Evolutionary conservation across 1,140 invertebrate genomes (phyloP).

Genomic region (Macrobrachium rosenbergii): DNA sequence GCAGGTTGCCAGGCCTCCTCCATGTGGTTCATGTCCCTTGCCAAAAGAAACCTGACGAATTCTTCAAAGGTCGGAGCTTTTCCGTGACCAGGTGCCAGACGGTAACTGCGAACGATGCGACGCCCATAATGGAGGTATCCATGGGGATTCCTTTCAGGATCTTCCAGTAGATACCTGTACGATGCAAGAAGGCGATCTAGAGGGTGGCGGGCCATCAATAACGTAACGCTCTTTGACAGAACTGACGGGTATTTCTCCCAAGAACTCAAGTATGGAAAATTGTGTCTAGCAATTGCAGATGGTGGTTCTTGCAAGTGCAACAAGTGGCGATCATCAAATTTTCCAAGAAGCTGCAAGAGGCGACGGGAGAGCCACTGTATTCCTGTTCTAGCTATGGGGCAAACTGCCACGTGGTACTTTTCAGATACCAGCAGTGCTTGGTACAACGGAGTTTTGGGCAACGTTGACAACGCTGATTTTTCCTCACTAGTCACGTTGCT

Average conservation of each 20-base stretch:
- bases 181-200: conserved; percentile 57
- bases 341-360: conserved; percentile 46
- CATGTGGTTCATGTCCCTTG: conserved; percentile 32
- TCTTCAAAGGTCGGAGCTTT: conserved; percentile 59
- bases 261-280: conserved; percentile 53
- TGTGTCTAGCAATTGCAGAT: conserved; percentile 48
- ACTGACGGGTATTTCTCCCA: conserved; percentile 61
- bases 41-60: conserved; percentile 59
- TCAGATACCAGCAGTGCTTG: conserved; percentile 59
- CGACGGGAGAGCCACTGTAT: conserved; percentile 57
- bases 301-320: conserved; percentile 45
- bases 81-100: conserved; percentile 8
- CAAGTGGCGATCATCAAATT: conserved; percentile 37
- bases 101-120: conserved; percentile 57
- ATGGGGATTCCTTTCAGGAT: conserved; percentile 54
- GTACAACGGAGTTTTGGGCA: conserved; percentile 49
- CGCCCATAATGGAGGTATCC: conserved; percentile 56
- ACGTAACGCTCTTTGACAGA: conserved; percentile 39
- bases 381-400: conserved; percentile 50
- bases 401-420: conserved; percentile 45
- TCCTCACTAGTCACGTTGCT: conserved; percentile 28
- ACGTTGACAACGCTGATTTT: neutral
- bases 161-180: conserved; percentile 56
- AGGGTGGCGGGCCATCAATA: conserved; percentile 58
- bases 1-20: conserved; percentile 53